Evolutionary conservation across 2,113 vertebrate species (phyloP), one percentile per base, ranked within the genome.

Genomic region (Pangasianodon hypophthalmus): DNA sequence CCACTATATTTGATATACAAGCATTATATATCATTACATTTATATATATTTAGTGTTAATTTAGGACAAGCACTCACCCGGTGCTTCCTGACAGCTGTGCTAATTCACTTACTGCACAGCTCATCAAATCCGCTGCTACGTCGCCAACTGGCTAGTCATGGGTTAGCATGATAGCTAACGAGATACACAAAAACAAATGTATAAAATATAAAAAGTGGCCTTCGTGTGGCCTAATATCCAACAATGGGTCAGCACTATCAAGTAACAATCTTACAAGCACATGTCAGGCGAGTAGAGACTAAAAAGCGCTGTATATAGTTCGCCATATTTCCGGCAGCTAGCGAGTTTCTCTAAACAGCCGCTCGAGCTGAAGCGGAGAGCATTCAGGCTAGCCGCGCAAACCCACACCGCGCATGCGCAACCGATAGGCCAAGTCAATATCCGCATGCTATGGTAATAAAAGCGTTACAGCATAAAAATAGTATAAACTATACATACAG

Each of bases 351-450:
- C 11, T 37, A 29, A 29, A 21, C 11, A 82, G 16, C 21, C 48
- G 8, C 50, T 67, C 32, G 73, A 29, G 2, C 11, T 11, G 79
- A 56, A 8, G n/a, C 3, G 16, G 16, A 46, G 46, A 13, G 52
- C 16, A 21, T 82, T 88, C 79, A 54, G 79, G n/a, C 32, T 50
- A 44, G 56, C 41, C 71, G 56, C 37, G 16, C 41, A 77, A 58
- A 54, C 0, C 29, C 48, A 14, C 11, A 62, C 52, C 37, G 82
- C 88, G 88, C 88, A 89, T 54, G 32, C 81, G 88, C 88, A 71
- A 18, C 58, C 7, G 8, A 32, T 7, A 0, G 14, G 4, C 60
- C n/a, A 13, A 21, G 7, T 10, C 41, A 46, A 19, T 0, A 44
- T 8, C 2, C 41, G 5, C 0, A 2, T 46, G 3, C 1, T 11